Percentiles rank a stretch among this genome's conserved stretches.
Evolutionary conservation across 2,113 vertebrate genomes (phyloP).

Genomic region (Trachemys scripta): DNA sequence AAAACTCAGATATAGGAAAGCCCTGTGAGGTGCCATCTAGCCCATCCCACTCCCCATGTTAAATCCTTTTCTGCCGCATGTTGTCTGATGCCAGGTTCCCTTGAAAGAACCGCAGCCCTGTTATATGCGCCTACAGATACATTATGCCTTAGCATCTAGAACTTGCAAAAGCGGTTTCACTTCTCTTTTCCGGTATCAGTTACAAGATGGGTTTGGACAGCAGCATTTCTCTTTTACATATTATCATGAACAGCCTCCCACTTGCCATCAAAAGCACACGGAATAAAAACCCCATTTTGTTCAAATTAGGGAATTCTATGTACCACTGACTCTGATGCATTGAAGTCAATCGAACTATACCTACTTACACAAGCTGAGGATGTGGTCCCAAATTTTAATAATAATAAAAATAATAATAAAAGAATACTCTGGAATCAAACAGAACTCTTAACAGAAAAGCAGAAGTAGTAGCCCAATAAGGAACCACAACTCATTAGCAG

Average conservation of each 20-base stretch:
- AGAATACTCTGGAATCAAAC: neutral
- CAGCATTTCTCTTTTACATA: neutral
- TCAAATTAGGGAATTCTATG: neutral
- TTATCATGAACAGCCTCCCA: fast-evolving
- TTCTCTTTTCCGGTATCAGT: constrained; percentile 51
- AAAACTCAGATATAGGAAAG: neutral
- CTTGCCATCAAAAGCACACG: neutral
- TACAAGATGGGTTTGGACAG: constrained; percentile 40
- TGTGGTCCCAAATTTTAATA: neutral
- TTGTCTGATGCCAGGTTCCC: fast-evolving
- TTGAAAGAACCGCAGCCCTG: neutral
- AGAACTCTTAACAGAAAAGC: constrained; percentile 1
- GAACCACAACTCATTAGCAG: neutral
- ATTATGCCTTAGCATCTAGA: neutral
- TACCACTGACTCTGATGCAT: neutral
- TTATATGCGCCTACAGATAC: fast-evolving
- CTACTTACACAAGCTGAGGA: neutral
- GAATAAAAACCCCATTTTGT: neutral
- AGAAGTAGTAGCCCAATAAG: neutral
- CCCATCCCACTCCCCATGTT: neutral
- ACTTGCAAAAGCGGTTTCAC: constrained; percentile 18
- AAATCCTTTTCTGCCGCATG: fast-evolving
- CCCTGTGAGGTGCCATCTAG: neutral
- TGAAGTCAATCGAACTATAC: neutral
- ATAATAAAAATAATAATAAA: neutral